Evolutionary conservation across 2,888 invertebrate species (phyloP), one percentile per base, ranked within the genome.

Genomic region (Lobophora halterata): DNA sequence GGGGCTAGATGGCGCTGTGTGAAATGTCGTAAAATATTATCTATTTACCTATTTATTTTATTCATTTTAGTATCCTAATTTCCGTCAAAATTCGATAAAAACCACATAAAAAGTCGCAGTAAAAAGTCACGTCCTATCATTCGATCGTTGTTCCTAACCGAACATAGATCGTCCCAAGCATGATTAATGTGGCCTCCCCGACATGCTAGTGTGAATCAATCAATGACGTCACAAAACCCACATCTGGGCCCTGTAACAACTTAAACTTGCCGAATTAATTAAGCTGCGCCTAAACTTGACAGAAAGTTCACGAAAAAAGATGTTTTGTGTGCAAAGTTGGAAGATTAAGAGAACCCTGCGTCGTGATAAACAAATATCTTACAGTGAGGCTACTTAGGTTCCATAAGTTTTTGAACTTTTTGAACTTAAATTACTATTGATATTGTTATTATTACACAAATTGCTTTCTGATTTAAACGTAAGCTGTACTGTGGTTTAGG

Each of bases 181-280:
- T 74, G 76, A 75, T 75, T 73, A 70, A 76, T 76, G 69, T 57
- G 35, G 38, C 46, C 49, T 30, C 46, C 46, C 49, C 52, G 45
- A 42, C 47, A 50, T 58, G 39, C 51, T 46, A 39, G 55, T 61
- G 58, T 58, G 57, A 71, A 74, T 77, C 74, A 73, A 76, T 75
- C 76, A 72, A 56, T 66, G 61, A 59, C 67, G 69, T 66, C 67
- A 65, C 52, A 47, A 40, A 39, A 39, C 41, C 51, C 52, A 55
- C 62, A 65, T 64, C 63, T 69, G 69, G 49, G 55, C 40, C 33
- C 47, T 46, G 43, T 52, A 57, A n/a, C n/a, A n/a, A 53, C 62
- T 58, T 58, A 52, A 57, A 57, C 52, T 61, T 54, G 50, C 29
- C 39, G 32, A 28, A 62, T 60, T 58, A 57, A 57, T 60, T 56